Evolutionary conservation across 1,140 invertebrate genomes (phyloP).

Genomic region (Drosophila insularis): DNA sequence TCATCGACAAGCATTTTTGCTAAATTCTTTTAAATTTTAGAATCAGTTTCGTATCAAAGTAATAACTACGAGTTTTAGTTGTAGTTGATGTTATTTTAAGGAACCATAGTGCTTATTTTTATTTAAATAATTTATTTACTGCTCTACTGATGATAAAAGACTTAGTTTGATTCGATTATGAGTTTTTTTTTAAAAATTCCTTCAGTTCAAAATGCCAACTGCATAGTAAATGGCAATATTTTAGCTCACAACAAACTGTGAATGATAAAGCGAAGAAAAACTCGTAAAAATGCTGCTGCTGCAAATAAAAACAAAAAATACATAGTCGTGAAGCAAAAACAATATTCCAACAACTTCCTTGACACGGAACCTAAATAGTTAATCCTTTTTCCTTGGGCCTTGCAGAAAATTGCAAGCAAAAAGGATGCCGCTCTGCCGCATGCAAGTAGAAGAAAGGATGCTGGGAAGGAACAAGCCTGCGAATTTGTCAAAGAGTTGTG

Average conservation of each 20-base stretch:
- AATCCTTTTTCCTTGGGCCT: conserved; percentile 59
- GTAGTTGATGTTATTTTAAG: too few relatives aligned
- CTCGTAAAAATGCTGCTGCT: conserved; percentile 4
- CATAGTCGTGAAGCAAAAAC: conserved; percentile 16
- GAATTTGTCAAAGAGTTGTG: conserved; percentile 79
- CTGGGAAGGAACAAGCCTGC: conserved; percentile 56
- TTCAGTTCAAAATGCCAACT: neutral
- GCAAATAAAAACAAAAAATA: conserved; percentile 14
- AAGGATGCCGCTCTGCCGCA: conserved; percentile 39
- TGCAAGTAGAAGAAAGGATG: neutral
- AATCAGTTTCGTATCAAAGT: too few relatives aligned
- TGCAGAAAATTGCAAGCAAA: conserved; percentile 56
- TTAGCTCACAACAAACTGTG: neutral
- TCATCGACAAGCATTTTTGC: too few relatives aligned
- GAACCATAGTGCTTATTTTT: too few relatives aligned
- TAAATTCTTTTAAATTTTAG: too few relatives aligned
- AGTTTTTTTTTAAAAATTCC: too few relatives aligned
- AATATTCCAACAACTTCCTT: conserved; percentile 55
- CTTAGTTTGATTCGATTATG: too few relatives aligned
- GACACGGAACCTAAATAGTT: conserved; percentile 66
- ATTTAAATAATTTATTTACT: too few relatives aligned
- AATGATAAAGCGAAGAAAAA: neutral
- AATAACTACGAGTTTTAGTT: too few relatives aligned
- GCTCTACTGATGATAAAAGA: too few relatives aligned
- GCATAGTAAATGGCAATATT: neutral